Conservation (phyloP, 2,113 vertebrate genomes). For the Colossoma macropomum region DNA sequence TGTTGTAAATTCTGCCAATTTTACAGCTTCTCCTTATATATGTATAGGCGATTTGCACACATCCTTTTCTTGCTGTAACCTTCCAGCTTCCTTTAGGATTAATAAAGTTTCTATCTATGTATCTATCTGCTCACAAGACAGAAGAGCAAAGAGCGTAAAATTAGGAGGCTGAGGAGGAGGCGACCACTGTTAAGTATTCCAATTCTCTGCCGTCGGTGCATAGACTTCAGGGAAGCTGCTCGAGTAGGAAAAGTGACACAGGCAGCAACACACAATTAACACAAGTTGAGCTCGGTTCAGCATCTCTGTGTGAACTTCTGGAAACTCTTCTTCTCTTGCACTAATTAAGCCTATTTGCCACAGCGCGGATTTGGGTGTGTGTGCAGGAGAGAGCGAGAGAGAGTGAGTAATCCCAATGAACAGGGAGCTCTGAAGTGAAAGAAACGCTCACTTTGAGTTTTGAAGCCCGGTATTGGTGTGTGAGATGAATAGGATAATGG, state of each 20-base stretch:
- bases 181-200: background rate
- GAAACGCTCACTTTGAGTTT: background rate
- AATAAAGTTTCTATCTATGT: background rate
- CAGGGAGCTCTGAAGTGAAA: constrained; percentile 17
- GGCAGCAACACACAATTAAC: background rate
- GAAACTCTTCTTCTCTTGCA: background rate
- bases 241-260: background rate
- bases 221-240: background rate
- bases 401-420: constrained; percentile 23
- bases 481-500: constrained; percentile 10
- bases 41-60: no score
- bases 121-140: background rate
- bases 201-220: background rate
- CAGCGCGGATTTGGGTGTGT: background rate
- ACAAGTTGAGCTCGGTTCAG: background rate
- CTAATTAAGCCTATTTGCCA: constrained; percentile 17
- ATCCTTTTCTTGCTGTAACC: background rate
- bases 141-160: background rate
- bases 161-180: background rate
- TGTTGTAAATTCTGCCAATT: no score
- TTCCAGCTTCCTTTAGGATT: background rate
- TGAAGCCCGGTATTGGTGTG: background rate
- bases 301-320: background rate
- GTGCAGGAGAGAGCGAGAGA: background rate
- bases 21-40: no score